phyloP scores from a whole-genome alignment of 2,888 invertebrate genomes.

The Athalia cordata region DNA sequence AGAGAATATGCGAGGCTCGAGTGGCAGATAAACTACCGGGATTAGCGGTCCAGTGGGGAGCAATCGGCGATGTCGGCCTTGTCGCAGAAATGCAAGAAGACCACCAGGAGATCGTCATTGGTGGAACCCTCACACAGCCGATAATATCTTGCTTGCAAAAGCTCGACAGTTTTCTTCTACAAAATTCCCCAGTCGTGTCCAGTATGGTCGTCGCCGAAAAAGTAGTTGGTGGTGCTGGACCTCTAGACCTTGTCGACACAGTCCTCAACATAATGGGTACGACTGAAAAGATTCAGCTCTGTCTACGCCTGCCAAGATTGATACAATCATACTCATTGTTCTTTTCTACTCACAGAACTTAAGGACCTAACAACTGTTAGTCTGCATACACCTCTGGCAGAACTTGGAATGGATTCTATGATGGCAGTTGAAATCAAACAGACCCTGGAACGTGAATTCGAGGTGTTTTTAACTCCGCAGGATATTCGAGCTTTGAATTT shows the following conservation, averaged over 20 bases:
- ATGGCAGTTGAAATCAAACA: conserved; percentile 96
- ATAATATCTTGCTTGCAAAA: conserved; percentile 88
- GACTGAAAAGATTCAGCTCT: not conserved
- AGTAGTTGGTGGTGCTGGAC: conserved; percentile 77
- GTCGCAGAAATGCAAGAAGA: conserved; percentile 86
- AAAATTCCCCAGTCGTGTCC: conserved; percentile 79
- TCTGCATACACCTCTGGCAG: conserved; percentile 84
- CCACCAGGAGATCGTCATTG: conserved; percentile 81
- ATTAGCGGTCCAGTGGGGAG: conserved; percentile 80
- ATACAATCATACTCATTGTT: not conserved
- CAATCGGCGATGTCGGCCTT: conserved; percentile 83
- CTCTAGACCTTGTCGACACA: conserved; percentile 83
- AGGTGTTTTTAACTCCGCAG: conserved; percentile 86
- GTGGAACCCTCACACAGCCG: conserved; percentile 90
- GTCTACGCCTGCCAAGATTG: no score
- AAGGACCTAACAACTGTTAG: conserved; percentile 79
- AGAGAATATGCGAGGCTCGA: conserved; percentile 77
- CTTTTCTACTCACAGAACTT: conserved; percentile 66
- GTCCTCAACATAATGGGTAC: conserved; percentile 78
- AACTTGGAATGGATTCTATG: conserved; percentile 94
- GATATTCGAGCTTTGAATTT: conserved; percentile 88
- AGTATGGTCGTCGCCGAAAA: conserved; percentile 94
- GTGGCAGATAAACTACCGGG: conserved; percentile 74
- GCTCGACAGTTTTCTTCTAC: conserved; percentile 84
- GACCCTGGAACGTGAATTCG: conserved; percentile 88